Base-by-base conservation (phyloP, 2,888 invertebrate genomes). In the Alsophila aescularia region DNA sequence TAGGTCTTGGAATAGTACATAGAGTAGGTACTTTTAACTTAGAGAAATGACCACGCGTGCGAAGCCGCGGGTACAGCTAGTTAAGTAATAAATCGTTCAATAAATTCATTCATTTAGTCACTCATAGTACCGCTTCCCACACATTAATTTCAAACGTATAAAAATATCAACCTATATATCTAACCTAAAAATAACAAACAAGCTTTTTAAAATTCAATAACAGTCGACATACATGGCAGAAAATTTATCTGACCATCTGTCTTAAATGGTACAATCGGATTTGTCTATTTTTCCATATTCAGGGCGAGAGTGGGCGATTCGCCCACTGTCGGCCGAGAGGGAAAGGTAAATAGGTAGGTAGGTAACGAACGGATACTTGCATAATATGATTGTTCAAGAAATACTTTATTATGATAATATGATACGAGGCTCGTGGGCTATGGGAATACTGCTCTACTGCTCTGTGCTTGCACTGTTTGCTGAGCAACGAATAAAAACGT, bases 261-360 rank as follows among this genome's bases (percentile, higher is more conserved):
- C 41, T 39, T 37, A 39, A n/a, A 44, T 34, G 13, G 34, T 40
- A 41, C 47, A 52, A 34, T 40, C 54, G 14, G 49, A 51, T 58
- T 56, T 55, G 57, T 57, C 59, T 55, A 59, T 64, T 51, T 57
- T 61, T 50, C 54, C 54, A 52, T 52, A 54, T 41, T n/a, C 37
- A 13, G 56, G 39, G 39, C 32, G 34, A 21, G 36, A 40, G 60
- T 60, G 50, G 60, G 58, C 60, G 60, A 58, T 21, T 31, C 63
- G 56, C 60, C 63, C 60, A 63, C 60, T 8, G 15, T 1, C 32
- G 49, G 36, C 35, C 44, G 21, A 29, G 32, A 48, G 47, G 37
- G 55, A 50, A 55, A 36, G 47, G 49, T 52, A 24, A 24, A 5
- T n/a, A n/a, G n/a, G n/a, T n/a, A n/a, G n/a, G n/a, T n/a, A 8